Percentiles rank a stretch among this genome's conserved stretches.
Conservation (phyloP, 2,797 vertebrate species). For the Streptopelia turtur region DNA sequence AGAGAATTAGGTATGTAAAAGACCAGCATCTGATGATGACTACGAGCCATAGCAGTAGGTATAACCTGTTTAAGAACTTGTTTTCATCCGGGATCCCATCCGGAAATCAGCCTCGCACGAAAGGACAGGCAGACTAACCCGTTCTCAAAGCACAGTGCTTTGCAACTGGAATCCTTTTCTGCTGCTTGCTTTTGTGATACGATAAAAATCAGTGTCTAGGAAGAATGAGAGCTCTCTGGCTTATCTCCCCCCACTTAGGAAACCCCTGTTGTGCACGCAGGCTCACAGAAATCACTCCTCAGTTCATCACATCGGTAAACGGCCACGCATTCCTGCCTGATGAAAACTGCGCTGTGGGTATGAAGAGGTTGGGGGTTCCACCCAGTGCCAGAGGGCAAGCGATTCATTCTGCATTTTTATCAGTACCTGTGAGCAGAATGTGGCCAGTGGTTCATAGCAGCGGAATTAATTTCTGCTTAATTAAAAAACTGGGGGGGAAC, state of each 20-base stretch:
- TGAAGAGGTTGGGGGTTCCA: neutral
- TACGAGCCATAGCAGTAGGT: neutral
- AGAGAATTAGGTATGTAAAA: neutral
- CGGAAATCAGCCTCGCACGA: neutral
- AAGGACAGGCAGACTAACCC: neutral
- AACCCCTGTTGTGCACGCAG: neutral
- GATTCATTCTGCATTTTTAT: conserved; percentile 13
- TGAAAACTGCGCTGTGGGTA: neutral
- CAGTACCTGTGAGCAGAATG: neutral
- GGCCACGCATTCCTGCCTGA: neutral
- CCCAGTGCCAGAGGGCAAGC: neutral
- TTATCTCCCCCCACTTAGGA: neutral
- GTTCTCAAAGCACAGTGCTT: neutral
- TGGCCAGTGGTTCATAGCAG: neutral
- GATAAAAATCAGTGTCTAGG: neutral
- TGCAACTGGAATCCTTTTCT: neutral
- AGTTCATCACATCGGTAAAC: neutral
- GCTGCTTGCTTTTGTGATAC: neutral
- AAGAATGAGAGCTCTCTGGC: neutral
- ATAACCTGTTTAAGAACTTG: neutral
- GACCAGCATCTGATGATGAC: neutral
- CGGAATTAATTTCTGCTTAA: conserved; percentile 11
- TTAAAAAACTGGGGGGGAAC: neutral
- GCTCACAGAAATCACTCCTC: neutral
- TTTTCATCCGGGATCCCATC: neutral